Percentiles rank a stretch among this genome's conserved stretches.
Conservation (phyloP, 2,888 invertebrate genomes). For the Papilio gigon region DNA sequence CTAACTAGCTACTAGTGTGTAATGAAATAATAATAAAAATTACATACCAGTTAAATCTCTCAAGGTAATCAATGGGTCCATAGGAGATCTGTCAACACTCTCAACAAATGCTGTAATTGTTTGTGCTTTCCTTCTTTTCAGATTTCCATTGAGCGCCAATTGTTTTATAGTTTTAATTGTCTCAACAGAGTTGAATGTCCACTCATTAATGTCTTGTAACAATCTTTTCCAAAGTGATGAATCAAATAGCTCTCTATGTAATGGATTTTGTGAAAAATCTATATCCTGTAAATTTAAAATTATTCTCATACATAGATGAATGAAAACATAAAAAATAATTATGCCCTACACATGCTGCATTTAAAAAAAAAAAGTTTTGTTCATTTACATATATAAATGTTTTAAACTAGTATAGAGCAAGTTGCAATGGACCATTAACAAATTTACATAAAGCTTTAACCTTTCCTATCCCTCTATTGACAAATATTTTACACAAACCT, state of each 20-base stretch:
- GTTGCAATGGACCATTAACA: background rate
- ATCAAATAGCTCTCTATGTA: conserved; percentile 66
- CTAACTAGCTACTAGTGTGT: too few relatives aligned
- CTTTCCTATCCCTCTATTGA: background rate
- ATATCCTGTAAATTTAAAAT: conserved; percentile 62
- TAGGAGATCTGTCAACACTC: conserved; percentile 71
- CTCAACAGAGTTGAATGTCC: conserved; percentile 60
- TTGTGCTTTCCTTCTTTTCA: conserved; percentile 69
- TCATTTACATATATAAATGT: too few relatives aligned
- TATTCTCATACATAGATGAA: too few relatives aligned
- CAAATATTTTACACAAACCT: conserved; percentile 51
- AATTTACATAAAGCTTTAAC: background rate
- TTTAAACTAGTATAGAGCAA: too few relatives aligned
- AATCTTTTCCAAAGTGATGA: conserved; percentile 68
- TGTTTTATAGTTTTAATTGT: conserved; percentile 69
- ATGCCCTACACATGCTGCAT: too few relatives aligned
- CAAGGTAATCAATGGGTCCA: conserved; percentile 70
- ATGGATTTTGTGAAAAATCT: conserved; percentile 64
- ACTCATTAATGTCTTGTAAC: conserved; percentile 59
- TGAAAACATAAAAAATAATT: too few relatives aligned
- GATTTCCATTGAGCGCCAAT: conserved; percentile 63
- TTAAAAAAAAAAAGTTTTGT: too few relatives aligned
- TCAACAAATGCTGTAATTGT: conserved; percentile 71
- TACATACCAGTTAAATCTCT: conserved; percentile 68
- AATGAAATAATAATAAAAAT: too few relatives aligned